Evolutionary conservation across 2,113 vertebrate species (phyloP).

Genomic region (Echinops telfairi): DNA sequence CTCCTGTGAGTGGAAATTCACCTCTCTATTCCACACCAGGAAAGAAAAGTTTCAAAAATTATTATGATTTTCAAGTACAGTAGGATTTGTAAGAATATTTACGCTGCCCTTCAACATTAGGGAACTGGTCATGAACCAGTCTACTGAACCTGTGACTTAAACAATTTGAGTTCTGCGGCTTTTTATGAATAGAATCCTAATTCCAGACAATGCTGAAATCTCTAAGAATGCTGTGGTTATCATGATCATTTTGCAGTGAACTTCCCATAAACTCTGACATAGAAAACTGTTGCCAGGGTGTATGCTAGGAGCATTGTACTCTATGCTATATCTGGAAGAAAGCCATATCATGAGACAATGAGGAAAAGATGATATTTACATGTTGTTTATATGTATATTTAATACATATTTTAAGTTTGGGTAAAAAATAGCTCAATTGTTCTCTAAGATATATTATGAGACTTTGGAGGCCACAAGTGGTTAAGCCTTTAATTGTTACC

Average conservation of each 20-base stretch:
- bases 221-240: not conserved
- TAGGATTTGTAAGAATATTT: slow-evolving; percentile 35
- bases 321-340: not conserved
- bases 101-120: slow-evolving; percentile 31
- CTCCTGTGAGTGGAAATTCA: not conserved
- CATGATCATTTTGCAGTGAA: fast-evolving
- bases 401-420: not conserved
- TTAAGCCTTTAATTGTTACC: not conserved
- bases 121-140: not conserved
- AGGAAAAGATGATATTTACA: not conserved
- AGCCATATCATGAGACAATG: not conserved
- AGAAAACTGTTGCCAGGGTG: not conserved
- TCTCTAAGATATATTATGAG: not conserved
- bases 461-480: not conserved
- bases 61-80: not conserved
- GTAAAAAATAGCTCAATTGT: not conserved
- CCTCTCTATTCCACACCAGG: not conserved
- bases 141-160: not conserved
- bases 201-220: not conserved
- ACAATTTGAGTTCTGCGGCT: not conserved
- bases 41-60: slow-evolving; percentile 35
- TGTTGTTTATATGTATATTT: not conserved
- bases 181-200: not conserved
- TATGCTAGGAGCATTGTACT: not conserved
- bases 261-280: not conserved